Evolutionary conservation across 1,140 invertebrate species (phyloP).

Genomic region (Drosophila neocordata): DNA sequence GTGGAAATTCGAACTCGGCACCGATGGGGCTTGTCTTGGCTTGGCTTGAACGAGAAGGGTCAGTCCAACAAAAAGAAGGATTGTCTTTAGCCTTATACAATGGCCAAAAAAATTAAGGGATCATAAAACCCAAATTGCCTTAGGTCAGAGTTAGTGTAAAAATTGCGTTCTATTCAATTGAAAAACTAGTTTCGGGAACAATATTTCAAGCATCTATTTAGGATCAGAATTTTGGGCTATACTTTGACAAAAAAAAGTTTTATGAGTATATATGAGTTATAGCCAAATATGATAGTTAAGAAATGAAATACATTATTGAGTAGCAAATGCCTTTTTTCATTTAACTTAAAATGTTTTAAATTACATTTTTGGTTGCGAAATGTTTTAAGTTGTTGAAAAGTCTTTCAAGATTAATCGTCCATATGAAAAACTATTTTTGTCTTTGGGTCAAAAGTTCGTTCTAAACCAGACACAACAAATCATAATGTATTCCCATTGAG

Average conservation of each 20-base stretch:
- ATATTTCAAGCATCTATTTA: too few species aligned
- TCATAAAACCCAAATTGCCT: slow-evolving; percentile 1
- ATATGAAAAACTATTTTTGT: background rate
- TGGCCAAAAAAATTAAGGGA: background rate
- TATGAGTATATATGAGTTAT: too few species aligned
- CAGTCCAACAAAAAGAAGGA: background rate
- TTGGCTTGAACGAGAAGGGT: background rate
- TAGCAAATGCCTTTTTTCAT: background rate
- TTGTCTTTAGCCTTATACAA: background rate
- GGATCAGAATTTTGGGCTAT: too few species aligned
- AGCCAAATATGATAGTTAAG: too few species aligned
- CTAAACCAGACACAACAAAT: slow-evolving; percentile 1
- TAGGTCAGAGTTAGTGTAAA: background rate
- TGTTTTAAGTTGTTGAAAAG: background rate
- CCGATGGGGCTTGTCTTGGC: slow-evolving; percentile 21
- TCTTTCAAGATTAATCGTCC: background rate
- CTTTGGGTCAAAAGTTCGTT: background rate
- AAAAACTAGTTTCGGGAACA: too few species aligned
- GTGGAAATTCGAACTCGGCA: slow-evolving; percentile 38
- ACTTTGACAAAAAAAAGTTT: too few species aligned
- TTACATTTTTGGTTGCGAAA: background rate
- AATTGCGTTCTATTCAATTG: too few species aligned
- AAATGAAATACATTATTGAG: background rate
- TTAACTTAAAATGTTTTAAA: background rate
- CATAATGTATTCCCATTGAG: background rate